These are phyloP conservation scores for Pogonognathellus flavescens DNA, from an alignment of 1,140 invertebrate species.

Conservation along the genomic window DNA sequence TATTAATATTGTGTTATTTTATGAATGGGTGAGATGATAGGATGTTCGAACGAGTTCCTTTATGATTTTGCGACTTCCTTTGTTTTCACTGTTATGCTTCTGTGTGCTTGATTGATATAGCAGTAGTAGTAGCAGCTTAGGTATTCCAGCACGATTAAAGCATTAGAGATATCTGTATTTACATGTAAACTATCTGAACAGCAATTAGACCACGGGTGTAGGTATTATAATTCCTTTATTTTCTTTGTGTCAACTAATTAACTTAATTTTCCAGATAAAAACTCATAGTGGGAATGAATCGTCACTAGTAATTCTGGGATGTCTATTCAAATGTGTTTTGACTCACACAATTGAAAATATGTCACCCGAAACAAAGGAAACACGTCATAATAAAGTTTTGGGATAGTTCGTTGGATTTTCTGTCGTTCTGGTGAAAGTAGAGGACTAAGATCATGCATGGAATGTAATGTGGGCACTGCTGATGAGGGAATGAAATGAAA, in stretches of 20 bases:
- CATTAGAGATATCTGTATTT: no score
- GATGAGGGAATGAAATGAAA: constrained; percentile 27
- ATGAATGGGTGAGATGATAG: constrained; percentile 20
- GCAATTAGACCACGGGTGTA: no score
- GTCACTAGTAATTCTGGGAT: no score
- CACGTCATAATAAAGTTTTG: neutral
- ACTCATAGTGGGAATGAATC: no score
- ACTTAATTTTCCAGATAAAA: no score
- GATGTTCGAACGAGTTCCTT: constrained; percentile 12
- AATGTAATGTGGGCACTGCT: constrained; percentile 20
- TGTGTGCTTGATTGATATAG: neutral
- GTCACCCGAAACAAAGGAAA: no score
- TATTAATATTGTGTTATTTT: neutral
- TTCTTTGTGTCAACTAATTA: no score
- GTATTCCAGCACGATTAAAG: neutral
- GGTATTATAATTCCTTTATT: no score
- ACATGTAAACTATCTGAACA: no score
- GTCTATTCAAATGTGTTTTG: no score
- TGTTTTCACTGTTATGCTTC: neutral
- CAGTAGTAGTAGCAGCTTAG: neutral
- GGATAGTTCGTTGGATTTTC: neutral
- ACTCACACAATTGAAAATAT: no score
- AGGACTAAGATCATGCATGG: neutral
- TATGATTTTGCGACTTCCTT: constrained; percentile 19
- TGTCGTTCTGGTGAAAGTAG: neutral